Conservation (phyloP, 2,797 vertebrate genomes). For the Tenualosa ilisha region DNA sequence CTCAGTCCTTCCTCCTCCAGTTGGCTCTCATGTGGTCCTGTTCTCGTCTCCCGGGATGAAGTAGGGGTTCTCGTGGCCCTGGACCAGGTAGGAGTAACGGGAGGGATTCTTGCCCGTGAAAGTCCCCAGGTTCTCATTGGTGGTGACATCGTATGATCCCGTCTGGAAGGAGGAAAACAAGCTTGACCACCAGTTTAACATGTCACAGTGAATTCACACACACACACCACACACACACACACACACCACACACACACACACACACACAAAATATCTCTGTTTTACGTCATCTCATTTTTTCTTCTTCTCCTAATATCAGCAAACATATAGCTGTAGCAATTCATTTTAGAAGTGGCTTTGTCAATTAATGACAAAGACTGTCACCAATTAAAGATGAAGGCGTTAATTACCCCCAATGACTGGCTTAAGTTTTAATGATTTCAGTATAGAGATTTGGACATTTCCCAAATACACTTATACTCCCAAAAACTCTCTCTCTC, state of each 20-base stretch:
- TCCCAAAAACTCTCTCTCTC: not conserved
- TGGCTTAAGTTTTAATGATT: not conserved
- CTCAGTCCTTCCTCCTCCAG: conserved; percentile 16
- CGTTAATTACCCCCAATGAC: not conserved
- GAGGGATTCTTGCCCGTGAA: conserved; percentile 73
- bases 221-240: conserved; percentile 14
- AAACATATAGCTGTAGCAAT: not conserved
- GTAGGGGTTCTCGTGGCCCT: conserved; percentile 80
- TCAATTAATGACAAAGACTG: not conserved
- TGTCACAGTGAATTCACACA: not conserved
- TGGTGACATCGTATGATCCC: conserved; percentile 69
- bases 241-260: too few species aligned
- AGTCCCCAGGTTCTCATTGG: conserved; percentile 66
- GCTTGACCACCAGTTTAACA: not conserved
- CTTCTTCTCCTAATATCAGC: not conserved
- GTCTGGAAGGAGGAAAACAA: conserved; percentile 60
- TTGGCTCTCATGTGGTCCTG: conserved; percentile 39
- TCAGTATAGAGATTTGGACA: not conserved
- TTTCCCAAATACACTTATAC: too few species aligned
- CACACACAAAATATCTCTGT: not conserved
- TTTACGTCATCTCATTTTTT: not conserved
- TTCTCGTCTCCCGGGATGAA: conserved; percentile 68
- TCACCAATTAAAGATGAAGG: not conserved
- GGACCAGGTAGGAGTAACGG: conserved; percentile 75
- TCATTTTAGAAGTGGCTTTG: not conserved